Conservation (phyloP, 1,140 invertebrate genomes). For the Branchinecta lindahli region DNA sequence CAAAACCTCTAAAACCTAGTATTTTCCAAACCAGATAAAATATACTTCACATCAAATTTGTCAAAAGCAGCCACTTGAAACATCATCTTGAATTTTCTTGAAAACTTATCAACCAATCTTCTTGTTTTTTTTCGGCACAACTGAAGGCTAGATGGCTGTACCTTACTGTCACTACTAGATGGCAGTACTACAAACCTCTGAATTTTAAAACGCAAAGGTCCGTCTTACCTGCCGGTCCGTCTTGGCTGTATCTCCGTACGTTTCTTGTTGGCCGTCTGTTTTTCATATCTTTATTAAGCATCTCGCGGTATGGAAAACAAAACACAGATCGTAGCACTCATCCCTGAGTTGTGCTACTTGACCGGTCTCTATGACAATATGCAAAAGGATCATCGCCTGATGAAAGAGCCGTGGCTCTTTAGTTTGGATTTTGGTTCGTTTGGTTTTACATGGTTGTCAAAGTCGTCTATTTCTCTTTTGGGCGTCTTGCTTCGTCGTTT, state of each 20-base stretch:
- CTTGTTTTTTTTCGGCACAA: conserved; percentile 8
- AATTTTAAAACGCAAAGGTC: conserved; percentile 8
- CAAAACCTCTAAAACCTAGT: conserved; percentile 2
- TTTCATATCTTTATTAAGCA: too few species aligned
- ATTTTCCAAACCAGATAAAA: conserved; percentile 6
- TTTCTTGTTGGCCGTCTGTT: too few species aligned
- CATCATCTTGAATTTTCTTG: conserved; percentile 6
- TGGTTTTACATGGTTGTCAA: too few species aligned
- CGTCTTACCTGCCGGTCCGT: conserved; percentile 1
- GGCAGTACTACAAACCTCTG: conserved; percentile 8
- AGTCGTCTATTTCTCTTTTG: too few species aligned
- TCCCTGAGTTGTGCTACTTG: conserved; percentile 67
- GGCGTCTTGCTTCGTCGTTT: too few species aligned
- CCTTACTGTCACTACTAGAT: conserved; percentile 8
- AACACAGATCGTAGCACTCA: conserved; percentile 45
- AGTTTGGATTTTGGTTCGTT: too few species aligned
- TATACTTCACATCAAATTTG: conserved; percentile 3
- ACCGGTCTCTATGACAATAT: conserved; percentile 50
- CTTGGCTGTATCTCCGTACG: conserved; percentile 7
- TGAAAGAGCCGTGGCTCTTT: too few species aligned
- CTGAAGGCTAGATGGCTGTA: conserved; percentile 8
- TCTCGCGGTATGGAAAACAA: conserved; percentile 29
- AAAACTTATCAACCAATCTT: conserved; percentile 9
- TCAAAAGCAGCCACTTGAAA: not conserved
- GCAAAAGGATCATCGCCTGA: conserved; percentile 42